phyloP scores from a whole-genome alignment of 2,113 vertebrate genomes.

The Holacanthus passer region DNA sequence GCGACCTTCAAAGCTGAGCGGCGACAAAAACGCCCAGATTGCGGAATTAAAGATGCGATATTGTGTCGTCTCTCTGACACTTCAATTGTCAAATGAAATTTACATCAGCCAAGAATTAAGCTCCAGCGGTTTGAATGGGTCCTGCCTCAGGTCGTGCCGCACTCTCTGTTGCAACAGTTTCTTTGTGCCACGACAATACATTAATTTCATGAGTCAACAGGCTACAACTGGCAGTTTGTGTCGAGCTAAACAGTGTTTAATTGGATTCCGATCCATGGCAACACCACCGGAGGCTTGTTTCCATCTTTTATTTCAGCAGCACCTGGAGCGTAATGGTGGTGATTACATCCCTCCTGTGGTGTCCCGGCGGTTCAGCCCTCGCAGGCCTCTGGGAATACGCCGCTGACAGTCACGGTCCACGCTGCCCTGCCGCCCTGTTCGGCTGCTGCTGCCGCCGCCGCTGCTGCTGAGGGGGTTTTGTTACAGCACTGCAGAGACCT shows the following conservation, averaged over 20 bases:
- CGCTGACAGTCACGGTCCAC: slow-evolving; percentile 77
- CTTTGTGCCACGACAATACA: slow-evolving; percentile 81
- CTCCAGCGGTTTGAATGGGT: slow-evolving; percentile 55
- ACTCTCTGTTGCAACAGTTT: slow-evolving; percentile 70
- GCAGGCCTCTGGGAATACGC: slow-evolving; percentile 64
- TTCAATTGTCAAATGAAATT: slow-evolving; percentile 57
- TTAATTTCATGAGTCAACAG: slow-evolving; percentile 88
- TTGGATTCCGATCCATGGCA: slow-evolving; percentile 85
- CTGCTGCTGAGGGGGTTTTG: slow-evolving; percentile 32
- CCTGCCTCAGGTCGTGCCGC: slow-evolving; percentile 64
- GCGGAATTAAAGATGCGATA: slow-evolving; percentile 33
- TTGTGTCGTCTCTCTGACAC: slow-evolving; percentile 49
- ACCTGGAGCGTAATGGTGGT: slow-evolving; percentile 82
- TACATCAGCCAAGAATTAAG: slow-evolving; percentile 63
- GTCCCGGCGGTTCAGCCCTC: slow-evolving; percentile 58
- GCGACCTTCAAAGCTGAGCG: slow-evolving; percentile 52
- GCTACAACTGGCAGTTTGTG: slow-evolving; percentile 81
- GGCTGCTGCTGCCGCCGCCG: slow-evolving; percentile 64
- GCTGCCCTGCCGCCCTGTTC: slow-evolving; percentile 74
- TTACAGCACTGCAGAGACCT: slow-evolving; percentile 50
- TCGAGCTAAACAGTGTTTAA: slow-evolving; percentile 86
- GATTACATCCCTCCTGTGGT: slow-evolving; percentile 80
- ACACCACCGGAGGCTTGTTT: slow-evolving; percentile 79
- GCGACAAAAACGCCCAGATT: background rate
- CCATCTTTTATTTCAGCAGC: slow-evolving; percentile 78